Evolutionary conservation across 2,888 invertebrate genomes (phyloP).

Genomic region (Cactoblastis cactorum): DNA sequence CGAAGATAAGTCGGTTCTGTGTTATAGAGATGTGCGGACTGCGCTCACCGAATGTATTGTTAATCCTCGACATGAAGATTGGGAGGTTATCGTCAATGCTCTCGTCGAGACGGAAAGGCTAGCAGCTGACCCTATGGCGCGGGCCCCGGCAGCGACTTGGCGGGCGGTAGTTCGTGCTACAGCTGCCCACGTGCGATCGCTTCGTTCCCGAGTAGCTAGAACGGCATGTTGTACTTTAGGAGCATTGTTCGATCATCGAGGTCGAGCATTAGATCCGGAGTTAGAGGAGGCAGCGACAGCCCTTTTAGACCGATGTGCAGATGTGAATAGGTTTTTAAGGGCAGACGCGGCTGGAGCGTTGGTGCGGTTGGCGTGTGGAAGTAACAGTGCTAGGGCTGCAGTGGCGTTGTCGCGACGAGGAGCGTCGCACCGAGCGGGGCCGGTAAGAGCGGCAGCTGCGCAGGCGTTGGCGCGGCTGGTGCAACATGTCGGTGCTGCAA

Average conservation of each 20-base stretch:
- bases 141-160: constrained; percentile 84
- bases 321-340: constrained; percentile 95
- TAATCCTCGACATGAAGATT: constrained; percentile 84
- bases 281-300: constrained; percentile 91
- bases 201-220: constrained; percentile 95
- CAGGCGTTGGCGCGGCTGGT: constrained; percentile 86
- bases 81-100: constrained; percentile 89
- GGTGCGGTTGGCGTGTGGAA: constrained; percentile 88
- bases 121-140: constrained; percentile 82
- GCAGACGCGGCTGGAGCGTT: constrained; percentile 92
- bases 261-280: constrained; percentile 83
- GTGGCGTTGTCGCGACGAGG: constrained; percentile 84
- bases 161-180: constrained; percentile 84
- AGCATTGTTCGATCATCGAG: constrained; percentile 85
- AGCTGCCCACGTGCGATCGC: constrained; percentile 89
- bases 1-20: constrained; percentile 30
- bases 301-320: constrained; percentile 92
- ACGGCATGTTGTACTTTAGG: constrained; percentile 91
- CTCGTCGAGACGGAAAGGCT: constrained; percentile 84
- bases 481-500: constrained; percentile 85
- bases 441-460: constrained; percentile 91
- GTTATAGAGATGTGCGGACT: constrained; percentile 56
- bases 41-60: constrained; percentile 61
- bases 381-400: constrained; percentile 84
- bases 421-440: constrained; percentile 89